Evolutionary conservation across 1,140 invertebrate species (phyloP), one percentile per base, ranked within the genome.

Genomic region (Liolophura sinensis): DNA sequence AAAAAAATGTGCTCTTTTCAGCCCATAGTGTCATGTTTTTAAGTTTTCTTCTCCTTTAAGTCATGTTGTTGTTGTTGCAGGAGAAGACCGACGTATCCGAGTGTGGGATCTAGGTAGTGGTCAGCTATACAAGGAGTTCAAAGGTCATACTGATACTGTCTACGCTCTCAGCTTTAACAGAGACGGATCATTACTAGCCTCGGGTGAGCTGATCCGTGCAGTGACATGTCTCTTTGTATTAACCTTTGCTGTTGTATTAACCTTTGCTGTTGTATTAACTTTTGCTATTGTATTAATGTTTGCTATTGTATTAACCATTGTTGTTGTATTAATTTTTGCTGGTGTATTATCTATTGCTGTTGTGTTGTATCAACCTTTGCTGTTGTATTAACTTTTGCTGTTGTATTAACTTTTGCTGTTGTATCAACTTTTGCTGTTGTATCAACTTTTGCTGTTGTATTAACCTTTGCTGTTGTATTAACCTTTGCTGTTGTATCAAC

Each of bases 71-170:
- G 55, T 27, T 64, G 49, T 62, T 57, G n/a, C 66, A 74, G 90
- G 90, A 55, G 90, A 91, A 72, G 90, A 91, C 75, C 85, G 87
- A 71, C 80, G 81, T 57, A 87, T 92, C 59, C 84, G 86, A 67
- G 85, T 92, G 62, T 92, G 91, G 91, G 91, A 92, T 78, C 80
- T 92, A 64, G 85, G 87, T 11, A 85, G 87, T 58, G 89, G 89
- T 59, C 82, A 84, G 62, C 72, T 89, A 58, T 64, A 90, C 16
- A 87, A 87, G 68, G 89, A 91, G 73, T 78, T 91, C 1, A 86
- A 86, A 75, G 89, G 89, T 54, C 88, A 89, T 71, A 84, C 86
- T n/a, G 86, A 88, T 65, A 87, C 87, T 18, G 80, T 91, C 7
- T 87, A 88, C 74, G 84, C 87, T 70, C 78, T 92, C 52, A 81